Conservation (phyloP, 64 coral and sea anemone species). For the Montipora cactus region DNA sequence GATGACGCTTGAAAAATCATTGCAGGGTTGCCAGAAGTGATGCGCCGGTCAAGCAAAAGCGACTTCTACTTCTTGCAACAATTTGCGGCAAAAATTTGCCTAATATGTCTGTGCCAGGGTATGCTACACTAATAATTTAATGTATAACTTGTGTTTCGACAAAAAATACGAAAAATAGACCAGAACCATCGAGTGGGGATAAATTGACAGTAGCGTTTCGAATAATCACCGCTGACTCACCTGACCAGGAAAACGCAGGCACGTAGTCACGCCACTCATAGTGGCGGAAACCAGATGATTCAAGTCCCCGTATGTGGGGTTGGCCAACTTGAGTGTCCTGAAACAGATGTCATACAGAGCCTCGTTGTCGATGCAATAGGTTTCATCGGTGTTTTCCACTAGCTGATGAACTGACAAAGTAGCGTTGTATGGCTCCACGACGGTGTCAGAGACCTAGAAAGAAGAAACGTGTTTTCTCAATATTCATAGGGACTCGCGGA, state of each 20-base stretch:
- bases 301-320: slow-evolving; percentile 72
- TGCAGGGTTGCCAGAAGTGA: no score
- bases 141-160: no score
- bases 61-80: no score
- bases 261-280: slow-evolving; percentile 74
- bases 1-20: no score
- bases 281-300: slow-evolving; percentile 74
- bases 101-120: no score
- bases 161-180: no score
- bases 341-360: slow-evolving; percentile 78
- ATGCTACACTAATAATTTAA: no score
- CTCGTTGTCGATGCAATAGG: slow-evolving; percentile 79
- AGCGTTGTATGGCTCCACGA: slow-evolving; percentile 73
- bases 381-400: slow-evolving; percentile 74
- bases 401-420: slow-evolving; percentile 75
- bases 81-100: no score
- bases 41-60: no score
- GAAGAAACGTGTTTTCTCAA: background rate
- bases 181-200: no score
- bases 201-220: no score
- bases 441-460: slow-evolving; percentile 58
- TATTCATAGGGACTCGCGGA: background rate
- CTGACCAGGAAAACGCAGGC: slow-evolving; percentile 69
- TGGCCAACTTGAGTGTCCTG: slow-evolving; percentile 58
- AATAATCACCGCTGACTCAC: slow-evolving; percentile 24